These are phyloP conservation scores for Hemiprocne comata DNA, from an alignment of 2,113 vertebrate genomes.

Conservation along the genomic window DNA sequence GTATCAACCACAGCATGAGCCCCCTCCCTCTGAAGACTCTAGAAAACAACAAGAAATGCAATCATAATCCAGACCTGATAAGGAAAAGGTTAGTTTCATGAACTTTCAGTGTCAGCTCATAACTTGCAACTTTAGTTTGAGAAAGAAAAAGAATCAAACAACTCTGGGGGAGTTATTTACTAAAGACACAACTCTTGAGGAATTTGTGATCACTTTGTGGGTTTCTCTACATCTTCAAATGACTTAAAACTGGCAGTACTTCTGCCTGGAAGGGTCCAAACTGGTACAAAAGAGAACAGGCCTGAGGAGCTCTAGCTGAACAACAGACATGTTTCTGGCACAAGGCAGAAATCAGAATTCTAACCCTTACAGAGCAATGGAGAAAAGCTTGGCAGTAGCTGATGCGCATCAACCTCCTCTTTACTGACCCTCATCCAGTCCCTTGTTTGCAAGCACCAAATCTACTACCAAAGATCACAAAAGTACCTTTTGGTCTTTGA, in stretches of 20 bases:
- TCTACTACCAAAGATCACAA: background rate
- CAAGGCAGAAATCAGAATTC: background rate
- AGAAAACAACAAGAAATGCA: constrained; percentile 23
- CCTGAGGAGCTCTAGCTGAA: background rate
- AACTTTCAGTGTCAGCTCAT: background rate
- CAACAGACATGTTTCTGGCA: background rate
- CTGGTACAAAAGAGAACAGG: background rate
- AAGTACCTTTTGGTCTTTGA: background rate
- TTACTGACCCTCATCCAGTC: background rate
- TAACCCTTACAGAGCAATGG: background rate
- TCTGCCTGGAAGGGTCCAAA: background rate
- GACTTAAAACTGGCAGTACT: background rate
- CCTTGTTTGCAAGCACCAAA: background rate
- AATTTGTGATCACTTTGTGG: background rate
- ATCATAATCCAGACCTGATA: background rate
- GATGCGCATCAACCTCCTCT: background rate
- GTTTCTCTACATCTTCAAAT: background rate
- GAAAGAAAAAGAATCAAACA: background rate
- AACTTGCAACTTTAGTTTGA: background rate
- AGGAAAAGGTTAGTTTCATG: background rate
- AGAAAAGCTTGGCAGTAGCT: background rate
- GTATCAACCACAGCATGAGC: background rate
- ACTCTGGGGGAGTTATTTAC: background rate
- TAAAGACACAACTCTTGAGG: background rate
- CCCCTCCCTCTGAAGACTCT: background rate